These are phyloP conservation scores for Tenthredo notha DNA, from an alignment of 2,888 invertebrate species.

Conservation along the genomic window DNA sequence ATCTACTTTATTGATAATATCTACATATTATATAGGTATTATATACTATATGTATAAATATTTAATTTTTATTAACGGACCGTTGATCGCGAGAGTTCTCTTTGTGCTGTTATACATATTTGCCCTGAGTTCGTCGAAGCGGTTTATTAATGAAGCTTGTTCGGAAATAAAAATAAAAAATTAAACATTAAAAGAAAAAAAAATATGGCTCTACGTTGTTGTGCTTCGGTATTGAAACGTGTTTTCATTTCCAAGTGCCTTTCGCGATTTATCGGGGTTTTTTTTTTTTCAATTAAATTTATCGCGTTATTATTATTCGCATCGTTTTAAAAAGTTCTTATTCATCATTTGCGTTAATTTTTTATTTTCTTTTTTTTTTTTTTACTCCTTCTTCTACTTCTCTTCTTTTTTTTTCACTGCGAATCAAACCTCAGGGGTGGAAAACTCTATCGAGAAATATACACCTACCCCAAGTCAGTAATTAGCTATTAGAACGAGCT, in stretches of 20 bases:
- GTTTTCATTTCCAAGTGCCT: slow-evolving; percentile 15
- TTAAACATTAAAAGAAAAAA: neutral
- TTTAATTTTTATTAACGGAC: neutral
- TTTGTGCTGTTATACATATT: slow-evolving; percentile 16
- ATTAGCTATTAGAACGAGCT: neutral
- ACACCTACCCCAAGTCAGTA: neutral
- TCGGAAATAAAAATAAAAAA: neutral
- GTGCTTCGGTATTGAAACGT: neutral
- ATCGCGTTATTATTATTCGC: neutral
- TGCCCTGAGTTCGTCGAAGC: slow-evolving; percentile 1
- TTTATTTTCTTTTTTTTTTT: neutral
- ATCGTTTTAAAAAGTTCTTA: neutral
- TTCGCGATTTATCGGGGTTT: neutral
- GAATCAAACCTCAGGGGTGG: neutral
- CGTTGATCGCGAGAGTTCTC: slow-evolving; percentile 15
- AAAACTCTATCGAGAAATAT: neutral
- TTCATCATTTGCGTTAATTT: neutral
- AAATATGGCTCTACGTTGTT: neutral
- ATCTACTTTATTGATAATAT: neutral
- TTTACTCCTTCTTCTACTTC: no score
- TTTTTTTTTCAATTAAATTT: neutral
- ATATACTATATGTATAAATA: no score
- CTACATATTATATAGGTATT: no score
- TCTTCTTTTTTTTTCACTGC: neutral
- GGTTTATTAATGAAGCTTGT: slow-evolving; percentile 31